Evolutionary conservation across 2,113 vertebrate genomes (phyloP).

Genomic region (Macrotis lagotis): DNA sequence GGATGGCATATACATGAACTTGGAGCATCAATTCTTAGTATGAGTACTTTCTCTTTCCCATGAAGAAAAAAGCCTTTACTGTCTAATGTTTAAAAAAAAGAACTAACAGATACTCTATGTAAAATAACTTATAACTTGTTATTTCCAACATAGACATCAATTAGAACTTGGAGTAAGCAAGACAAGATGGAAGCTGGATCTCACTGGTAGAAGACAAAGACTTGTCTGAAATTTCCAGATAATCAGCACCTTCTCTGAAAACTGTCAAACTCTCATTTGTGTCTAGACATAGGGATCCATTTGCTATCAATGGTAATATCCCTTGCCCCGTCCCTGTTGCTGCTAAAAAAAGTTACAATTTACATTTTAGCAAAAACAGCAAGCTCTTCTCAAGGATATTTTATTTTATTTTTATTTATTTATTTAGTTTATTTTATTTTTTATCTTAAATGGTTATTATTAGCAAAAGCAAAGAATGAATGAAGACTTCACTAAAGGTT

Average conservation of each 20-base stretch:
- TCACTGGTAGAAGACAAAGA: background rate
- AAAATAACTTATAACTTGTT: background rate
- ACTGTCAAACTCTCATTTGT: background rate
- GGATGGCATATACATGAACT: background rate
- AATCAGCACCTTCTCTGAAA: background rate
- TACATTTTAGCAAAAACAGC: background rate
- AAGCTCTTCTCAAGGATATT: slow-evolving; percentile 18
- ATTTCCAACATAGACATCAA: background rate
- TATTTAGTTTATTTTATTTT: too few relatives aligned
- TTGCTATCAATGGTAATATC: background rate
- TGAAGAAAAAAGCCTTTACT: background rate
- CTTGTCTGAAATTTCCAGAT: background rate
- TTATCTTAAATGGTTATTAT: slow-evolving; percentile 30
- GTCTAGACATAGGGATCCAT: background rate
- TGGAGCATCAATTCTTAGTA: slow-evolving; percentile 22
- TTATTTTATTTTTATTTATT: too few relatives aligned
- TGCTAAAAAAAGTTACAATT: background rate
- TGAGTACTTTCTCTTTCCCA: background rate
- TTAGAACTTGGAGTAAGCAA: background rate
- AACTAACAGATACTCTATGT: background rate
- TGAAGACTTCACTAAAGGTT: background rate
- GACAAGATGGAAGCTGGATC: background rate
- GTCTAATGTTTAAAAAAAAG: slow-evolving; percentile 14
- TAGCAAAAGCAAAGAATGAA: slow-evolving; percentile 14
- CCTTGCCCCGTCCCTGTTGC: background rate